Evolutionary conservation across 2,888 invertebrate species (phyloP).

Genomic region (Cancer borealis): DNA sequence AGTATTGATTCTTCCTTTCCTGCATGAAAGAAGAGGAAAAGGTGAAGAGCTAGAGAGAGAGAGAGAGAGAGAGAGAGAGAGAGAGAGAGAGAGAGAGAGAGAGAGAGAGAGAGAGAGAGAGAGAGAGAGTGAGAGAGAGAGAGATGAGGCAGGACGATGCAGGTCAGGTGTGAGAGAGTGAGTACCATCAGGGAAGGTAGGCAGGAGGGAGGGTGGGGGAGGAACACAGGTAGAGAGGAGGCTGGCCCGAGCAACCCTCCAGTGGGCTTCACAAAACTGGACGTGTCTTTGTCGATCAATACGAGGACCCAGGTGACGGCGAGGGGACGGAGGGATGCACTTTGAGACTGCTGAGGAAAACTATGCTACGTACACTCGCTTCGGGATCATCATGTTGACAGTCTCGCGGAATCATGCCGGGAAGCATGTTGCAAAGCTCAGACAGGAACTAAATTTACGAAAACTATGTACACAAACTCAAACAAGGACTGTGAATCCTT

Average conservation of each 20-base stretch:
- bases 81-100: not conserved
- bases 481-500: too few relatives aligned
- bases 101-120: not conserved
- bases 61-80: not conserved
- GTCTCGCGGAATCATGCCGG: too few relatives aligned
- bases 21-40: too few relatives aligned
- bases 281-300: conserved; percentile 40
- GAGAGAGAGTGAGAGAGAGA: not conserved
- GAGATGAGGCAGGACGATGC: not conserved
- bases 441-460: too few relatives aligned
- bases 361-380: not conserved
- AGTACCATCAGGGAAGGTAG: not conserved
- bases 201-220: not conserved
- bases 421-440: too few relatives aligned
- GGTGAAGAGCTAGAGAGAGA: too few relatives aligned
- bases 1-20: too few relatives aligned
- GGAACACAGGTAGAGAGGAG: not conserved
- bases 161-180: not conserved
- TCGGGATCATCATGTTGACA: not conserved
- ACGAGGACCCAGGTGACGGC: not conserved
- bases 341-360: not conserved
- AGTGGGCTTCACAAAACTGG: conserved; percentile 26
- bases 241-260: not conserved
- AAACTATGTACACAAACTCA: too few relatives aligned
- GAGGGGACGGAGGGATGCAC: not conserved